phyloP scores from a whole-genome alignment of 2,888 invertebrate genomes.

The Agrilus biguttatus region DNA sequence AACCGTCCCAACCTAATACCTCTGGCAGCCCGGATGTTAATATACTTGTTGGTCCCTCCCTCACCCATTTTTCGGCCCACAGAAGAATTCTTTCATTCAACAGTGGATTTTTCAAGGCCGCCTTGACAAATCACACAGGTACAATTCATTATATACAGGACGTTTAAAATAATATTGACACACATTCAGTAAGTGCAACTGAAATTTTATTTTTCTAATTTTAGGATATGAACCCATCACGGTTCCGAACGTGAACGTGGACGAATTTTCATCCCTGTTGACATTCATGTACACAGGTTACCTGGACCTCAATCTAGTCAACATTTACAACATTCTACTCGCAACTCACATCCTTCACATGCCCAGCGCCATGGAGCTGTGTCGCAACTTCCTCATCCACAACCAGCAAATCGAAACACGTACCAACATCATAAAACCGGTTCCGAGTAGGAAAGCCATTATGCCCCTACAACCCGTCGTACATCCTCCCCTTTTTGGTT shows the following conservation, averaged over 20 bases:
- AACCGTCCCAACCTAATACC: constrained; percentile 11
- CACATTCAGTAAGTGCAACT: not conserved
- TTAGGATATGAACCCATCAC: constrained; percentile 29
- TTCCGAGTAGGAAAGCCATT: constrained; percentile 33
- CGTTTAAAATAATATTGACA: not conserved
- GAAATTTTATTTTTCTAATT: constrained; percentile 4
- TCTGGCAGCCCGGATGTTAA: constrained; percentile 40
- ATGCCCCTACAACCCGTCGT: constrained; percentile 20
- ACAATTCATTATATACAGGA: constrained; percentile 2
- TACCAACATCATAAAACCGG: constrained; percentile 38
- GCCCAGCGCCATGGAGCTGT: constrained; percentile 56
- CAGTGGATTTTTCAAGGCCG: constrained; percentile 56
- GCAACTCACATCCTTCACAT: constrained; percentile 61
- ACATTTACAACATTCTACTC: constrained; percentile 55
- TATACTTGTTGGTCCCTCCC: constrained; percentile 45
- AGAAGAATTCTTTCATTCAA: constrained; percentile 48
- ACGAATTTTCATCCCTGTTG: constrained; percentile 51
- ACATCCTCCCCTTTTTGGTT: constrained; percentile 14
- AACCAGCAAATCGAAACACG: constrained; percentile 26
- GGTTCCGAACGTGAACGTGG: constrained; percentile 41
- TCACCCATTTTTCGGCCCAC: constrained; percentile 54
- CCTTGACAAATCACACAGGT: constrained; percentile 33
- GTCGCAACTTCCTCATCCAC: constrained; percentile 46
- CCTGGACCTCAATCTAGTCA: constrained; percentile 50
- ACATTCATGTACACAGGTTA: constrained; percentile 66